phyloP scores from a whole-genome alignment of 2,113 vertebrate species.

The Odontesthes bonariensis region DNA sequence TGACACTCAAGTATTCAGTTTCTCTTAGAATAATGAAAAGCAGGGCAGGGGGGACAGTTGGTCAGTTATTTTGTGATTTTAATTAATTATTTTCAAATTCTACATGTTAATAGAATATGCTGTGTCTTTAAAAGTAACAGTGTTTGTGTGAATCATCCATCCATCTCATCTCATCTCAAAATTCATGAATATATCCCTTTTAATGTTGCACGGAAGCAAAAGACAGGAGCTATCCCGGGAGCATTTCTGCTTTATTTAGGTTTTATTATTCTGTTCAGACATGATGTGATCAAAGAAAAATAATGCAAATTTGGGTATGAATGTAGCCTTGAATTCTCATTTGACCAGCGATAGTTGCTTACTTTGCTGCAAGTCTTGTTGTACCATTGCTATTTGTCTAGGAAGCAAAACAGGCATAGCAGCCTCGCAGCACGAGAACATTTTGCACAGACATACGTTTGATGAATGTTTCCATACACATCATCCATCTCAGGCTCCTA shows the following conservation, averaged over 20 bases:
- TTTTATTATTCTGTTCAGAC: neutral
- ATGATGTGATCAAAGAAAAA: slow-evolving; percentile 2
- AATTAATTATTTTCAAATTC: neutral
- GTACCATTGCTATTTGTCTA: slow-evolving; percentile 44
- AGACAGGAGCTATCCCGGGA: neutral
- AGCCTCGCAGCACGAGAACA: slow-evolving; percentile 58
- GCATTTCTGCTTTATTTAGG: neutral
- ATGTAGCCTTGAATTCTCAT: slow-evolving; percentile 3
- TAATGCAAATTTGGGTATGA: neutral
- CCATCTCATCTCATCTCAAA: neutral
- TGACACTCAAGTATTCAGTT: neutral
- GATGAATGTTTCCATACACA: slow-evolving; percentile 68
- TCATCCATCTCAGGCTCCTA: slow-evolving; percentile 63
- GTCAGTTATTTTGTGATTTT: too few species aligned
- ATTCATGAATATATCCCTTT: neutral
- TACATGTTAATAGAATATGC: too few species aligned
- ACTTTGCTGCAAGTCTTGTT: slow-evolving; percentile 54
- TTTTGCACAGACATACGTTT: slow-evolving; percentile 73
- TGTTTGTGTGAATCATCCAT: too few species aligned
- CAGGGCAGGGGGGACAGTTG: neutral
- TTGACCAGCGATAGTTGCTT: slow-evolving; percentile 31
- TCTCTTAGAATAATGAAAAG: neutral
- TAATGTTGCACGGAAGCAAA: neutral
- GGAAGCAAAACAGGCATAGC: slow-evolving; percentile 49
- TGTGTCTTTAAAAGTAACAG: too few species aligned